These are phyloP conservation scores for Nymphalis c-album DNA, from an alignment of 2,888 invertebrate species.

Conservation along the genomic window DNA sequence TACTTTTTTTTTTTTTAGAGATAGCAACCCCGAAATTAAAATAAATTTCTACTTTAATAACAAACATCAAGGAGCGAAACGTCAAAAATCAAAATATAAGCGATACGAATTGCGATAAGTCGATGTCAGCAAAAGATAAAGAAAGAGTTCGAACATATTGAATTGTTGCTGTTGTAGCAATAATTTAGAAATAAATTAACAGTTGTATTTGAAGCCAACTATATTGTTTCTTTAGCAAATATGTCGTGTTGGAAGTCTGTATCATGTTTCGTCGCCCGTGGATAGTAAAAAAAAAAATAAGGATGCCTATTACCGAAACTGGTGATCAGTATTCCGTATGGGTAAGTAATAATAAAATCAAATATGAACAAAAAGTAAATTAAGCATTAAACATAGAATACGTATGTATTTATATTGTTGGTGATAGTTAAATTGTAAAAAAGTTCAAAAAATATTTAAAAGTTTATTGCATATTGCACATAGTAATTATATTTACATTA, in stretches of 20 bases:
- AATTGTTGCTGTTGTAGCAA: neutral
- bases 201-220: slow-evolving; percentile 4
- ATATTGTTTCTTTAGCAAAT: slow-evolving; percentile 10
- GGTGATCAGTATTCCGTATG: slow-evolving; percentile 83
- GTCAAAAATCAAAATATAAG: slow-evolving; percentile 13
- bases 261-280: slow-evolving; percentile 63
- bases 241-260: slow-evolving; percentile 33
- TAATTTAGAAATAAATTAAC: slow-evolving; percentile 11
- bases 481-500: too few relatives aligned
- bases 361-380: neutral
- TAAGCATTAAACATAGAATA: neutral
- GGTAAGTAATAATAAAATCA: slow-evolving; percentile 63
- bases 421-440: too few relatives aligned
- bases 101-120: neutral
- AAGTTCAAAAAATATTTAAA: too few relatives aligned
- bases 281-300: slow-evolving; percentile 77
- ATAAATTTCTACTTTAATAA: neutral
- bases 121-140: slow-evolving; percentile 16
- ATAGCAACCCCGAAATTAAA: neutral
- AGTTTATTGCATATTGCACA: too few relatives aligned
- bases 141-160: slow-evolving; percentile 21
- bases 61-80: neutral
- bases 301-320: slow-evolving; percentile 76
- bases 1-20: too few relatives aligned
- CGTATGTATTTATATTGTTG: too few relatives aligned